Evolutionary conservation across 2,888 invertebrate species (phyloP), one percentile per base, ranked within the genome.

Genomic region (Luffia ferchaultella): DNA sequence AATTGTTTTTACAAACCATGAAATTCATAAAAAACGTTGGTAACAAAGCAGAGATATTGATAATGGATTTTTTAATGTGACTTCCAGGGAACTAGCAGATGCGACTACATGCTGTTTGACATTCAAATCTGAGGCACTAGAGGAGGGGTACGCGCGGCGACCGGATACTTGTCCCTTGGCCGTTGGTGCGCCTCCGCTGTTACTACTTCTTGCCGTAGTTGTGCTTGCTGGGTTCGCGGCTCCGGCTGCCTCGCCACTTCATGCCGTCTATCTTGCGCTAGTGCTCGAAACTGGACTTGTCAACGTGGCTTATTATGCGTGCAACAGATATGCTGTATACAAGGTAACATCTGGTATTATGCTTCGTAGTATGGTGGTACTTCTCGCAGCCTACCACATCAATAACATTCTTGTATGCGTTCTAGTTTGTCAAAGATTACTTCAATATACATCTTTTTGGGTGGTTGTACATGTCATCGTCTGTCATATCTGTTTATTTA

Each of bases 161-260:
- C 62, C 56, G 16, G 76, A 76, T 53, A 69, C 70, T 19, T 73
- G 73, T 53, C 84, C 80, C 1, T 60, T 78, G 48, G 69, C 76
- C 5, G 64, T 72, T 40, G 68, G 68, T 15, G 68, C 70, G 5
- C 80, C 84, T 2, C 77, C 83, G n/a, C 65, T 85, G 54, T 64
- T 79, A 57, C 68, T 83, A 48, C 60, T 82, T 48, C 79, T 85
- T 15, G 74, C 85, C 0, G 75, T 85, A 52, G 60, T 73, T 18
- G 62, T 67, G 49, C 64, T 80, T 43, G 69, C 70, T 45, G 65
- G 63, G 59, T 76, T 78, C 59, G 74, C 76, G 15, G 68, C 73
- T 41, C 79, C 77, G 1, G 62, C 67, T 19, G 62, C 69, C n/a
- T 70, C 68, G 67, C 61, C 73, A 12, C 62, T 76, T 17, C 69